Percentiles rank a stretch among this genome's conserved stretches.
Conservation (phyloP, 2,888 invertebrate genomes). For the Tenthredo livida region DNA sequence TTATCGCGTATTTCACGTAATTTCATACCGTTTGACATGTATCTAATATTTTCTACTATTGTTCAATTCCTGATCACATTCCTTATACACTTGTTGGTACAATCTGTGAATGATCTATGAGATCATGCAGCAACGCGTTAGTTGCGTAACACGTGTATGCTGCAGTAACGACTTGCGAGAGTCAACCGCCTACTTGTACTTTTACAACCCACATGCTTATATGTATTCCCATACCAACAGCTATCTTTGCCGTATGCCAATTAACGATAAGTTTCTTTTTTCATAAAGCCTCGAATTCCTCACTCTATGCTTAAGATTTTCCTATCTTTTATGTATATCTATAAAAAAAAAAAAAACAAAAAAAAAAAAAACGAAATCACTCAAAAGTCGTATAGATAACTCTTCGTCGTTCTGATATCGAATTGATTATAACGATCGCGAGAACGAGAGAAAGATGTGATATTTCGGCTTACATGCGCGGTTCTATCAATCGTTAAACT, state of each 20-base stretch:
- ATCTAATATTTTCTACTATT: conserved; percentile 10
- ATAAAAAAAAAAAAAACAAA: not conserved
- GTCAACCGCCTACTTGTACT: conserved; percentile 46
- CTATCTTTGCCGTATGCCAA: not conserved
- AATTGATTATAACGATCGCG: not conserved
- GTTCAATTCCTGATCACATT: conserved; percentile 32
- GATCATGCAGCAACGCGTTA: conserved; percentile 39
- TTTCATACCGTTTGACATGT: not conserved
- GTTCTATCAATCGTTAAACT: not conserved
- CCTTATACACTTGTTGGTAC: conserved; percentile 30
- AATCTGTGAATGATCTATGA: conserved; percentile 43
- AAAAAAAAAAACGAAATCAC: not conserved
- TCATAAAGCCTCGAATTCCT: not conserved
- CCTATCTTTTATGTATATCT: not conserved
- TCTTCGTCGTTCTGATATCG: not conserved
- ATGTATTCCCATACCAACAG: not conserved
- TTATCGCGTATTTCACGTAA: not conserved
- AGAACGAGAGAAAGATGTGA: not conserved
- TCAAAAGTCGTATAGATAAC: not conserved
- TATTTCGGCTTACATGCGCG: not conserved
- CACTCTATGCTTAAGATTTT: too few species aligned
- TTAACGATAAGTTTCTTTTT: not conserved
- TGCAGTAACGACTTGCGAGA: conserved; percentile 29
- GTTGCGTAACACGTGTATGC: conserved; percentile 46
- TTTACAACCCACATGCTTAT: conserved; percentile 42